These are phyloP conservation scores for Eilema griseolum DNA, from an alignment of 2,888 invertebrate genomes.

Conservation along the genomic window DNA sequence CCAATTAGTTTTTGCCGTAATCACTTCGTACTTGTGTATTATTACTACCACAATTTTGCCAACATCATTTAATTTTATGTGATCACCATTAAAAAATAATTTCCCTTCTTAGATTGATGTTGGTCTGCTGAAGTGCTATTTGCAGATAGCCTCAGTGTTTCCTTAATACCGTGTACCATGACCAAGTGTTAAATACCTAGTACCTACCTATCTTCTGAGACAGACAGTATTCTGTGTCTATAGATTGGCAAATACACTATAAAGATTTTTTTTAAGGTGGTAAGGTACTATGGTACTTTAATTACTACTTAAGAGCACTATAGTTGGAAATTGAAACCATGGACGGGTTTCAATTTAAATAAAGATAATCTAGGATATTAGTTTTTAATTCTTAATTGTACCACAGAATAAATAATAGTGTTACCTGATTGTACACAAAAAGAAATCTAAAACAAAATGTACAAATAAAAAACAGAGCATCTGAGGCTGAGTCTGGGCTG, in stretches of 20 bases:
- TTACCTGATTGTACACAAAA: too few relatives aligned
- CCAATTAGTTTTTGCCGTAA: too few relatives aligned
- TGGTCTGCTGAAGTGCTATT: neutral
- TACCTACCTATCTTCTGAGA: neutral
- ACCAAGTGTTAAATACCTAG: neutral
- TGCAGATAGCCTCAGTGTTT: neutral
- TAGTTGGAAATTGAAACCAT: too few relatives aligned
- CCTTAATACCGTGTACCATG: neutral
- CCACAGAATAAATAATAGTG: too few relatives aligned
- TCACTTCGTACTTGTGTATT: constrained; percentile 14
- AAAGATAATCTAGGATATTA: too few relatives aligned
- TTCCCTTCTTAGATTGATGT: constrained; percentile 35
- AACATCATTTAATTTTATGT: constrained; percentile 31
- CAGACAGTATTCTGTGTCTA: neutral
- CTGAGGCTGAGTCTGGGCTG: too few relatives aligned
- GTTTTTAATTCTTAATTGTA: too few relatives aligned
- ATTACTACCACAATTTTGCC: constrained; percentile 33
- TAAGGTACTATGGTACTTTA: too few relatives aligned
- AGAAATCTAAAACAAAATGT: too few relatives aligned
- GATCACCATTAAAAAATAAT: constrained; percentile 34
- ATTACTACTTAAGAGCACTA: too few relatives aligned
- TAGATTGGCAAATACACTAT: neutral
- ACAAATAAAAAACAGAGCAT: too few relatives aligned
- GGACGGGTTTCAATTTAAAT: too few relatives aligned
- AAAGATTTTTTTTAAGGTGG: neutral